Percentiles rank a stretch among this genome's conserved stretches.
Conservation (phyloP, 2,888 invertebrate species). For the Synanthedon myopaeformis region DNA sequence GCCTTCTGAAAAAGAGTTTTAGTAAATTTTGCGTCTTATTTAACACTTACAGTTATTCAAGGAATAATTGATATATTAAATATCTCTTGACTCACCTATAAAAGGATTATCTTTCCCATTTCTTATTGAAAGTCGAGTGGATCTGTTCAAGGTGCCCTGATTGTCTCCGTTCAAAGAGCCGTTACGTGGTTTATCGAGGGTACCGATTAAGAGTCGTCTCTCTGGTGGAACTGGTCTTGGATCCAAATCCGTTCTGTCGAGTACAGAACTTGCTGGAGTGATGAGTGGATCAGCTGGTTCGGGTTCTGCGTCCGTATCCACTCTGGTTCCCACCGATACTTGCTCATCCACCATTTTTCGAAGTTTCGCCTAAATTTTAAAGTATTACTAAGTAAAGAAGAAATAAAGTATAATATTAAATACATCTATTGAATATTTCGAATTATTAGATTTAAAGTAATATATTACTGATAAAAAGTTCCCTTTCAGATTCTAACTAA, state of each 20-base stretch:
- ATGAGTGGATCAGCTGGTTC: conserved; percentile 66
- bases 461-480: too few species aligned
- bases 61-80: background rate
- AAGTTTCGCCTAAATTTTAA: conserved; percentile 74
- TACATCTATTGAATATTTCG: too few species aligned
- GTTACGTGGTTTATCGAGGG: conserved; percentile 56
- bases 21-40: background rate
- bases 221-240: conserved; percentile 52
- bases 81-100: conserved; percentile 25
- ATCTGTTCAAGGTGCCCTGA: conserved; percentile 53
- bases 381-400: too few species aligned
- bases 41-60: background rate
- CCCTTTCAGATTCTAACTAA: too few species aligned
- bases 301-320: conserved; percentile 64
- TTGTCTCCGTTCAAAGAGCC: conserved; percentile 56
- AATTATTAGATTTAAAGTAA: too few species aligned
- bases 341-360: conserved; percentile 93
- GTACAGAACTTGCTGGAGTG: conserved; percentile 62
- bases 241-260: conserved; percentile 43
- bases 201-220: conserved; percentile 51
- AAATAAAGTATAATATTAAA: too few species aligned
- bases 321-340: conserved; percentile 75
- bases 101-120: conserved; percentile 65
- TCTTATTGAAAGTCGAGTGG: conserved; percentile 48
- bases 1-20: too few species aligned